Evolutionary conservation across 2,888 invertebrate species (phyloP), one percentile per base, ranked within the genome.

Genomic region (Heliconius sara): DNA sequence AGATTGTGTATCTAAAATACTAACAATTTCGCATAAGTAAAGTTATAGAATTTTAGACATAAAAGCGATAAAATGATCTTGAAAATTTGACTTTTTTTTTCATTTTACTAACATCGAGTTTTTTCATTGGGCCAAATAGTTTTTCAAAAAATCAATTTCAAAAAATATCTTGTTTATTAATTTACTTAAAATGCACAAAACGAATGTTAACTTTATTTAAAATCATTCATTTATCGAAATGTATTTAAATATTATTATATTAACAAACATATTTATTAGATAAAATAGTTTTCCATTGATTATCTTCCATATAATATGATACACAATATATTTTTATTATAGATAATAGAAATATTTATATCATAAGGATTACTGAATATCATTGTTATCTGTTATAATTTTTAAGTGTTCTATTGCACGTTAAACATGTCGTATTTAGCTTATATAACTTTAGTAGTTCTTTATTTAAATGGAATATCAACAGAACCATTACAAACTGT

Each of bases 401-500:
- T 57, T 27, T 72, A 30, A 57, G 34, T 57, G 30, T 13, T 16
- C n/a, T 16, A 43, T 25, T 7, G 43, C 3, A 77, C 63, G 57
- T 25, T 72, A 39, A 74, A 30, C 39, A 34, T 74, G 34, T 63
- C 27, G n/a, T 78, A 78, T 43, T 63, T 74, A 27, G 43, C 34
- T 27, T 22, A 39, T 27, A 19, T 27, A 25, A 52, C 25, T 25
- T 52, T 67, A 16, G 30, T 34, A 12, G 63, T 68, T 27, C 43
- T 74, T 7, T 77, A 30, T 65, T 68, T 77, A 52, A 68, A 68
- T 60, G 52, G n/a, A 39, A 57, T 66, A 65, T 71, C 67, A 34
- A 63, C 67, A 30, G 65, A 73, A 52, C 27, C 77, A 25, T 71
- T 91, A 39, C 86, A 91, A 85, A 84, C 87, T 10, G 87, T 89